Evolutionary conservation across 2,797 vertebrate genomes (phyloP).

Genomic region (Psittacula derbiana): DNA sequence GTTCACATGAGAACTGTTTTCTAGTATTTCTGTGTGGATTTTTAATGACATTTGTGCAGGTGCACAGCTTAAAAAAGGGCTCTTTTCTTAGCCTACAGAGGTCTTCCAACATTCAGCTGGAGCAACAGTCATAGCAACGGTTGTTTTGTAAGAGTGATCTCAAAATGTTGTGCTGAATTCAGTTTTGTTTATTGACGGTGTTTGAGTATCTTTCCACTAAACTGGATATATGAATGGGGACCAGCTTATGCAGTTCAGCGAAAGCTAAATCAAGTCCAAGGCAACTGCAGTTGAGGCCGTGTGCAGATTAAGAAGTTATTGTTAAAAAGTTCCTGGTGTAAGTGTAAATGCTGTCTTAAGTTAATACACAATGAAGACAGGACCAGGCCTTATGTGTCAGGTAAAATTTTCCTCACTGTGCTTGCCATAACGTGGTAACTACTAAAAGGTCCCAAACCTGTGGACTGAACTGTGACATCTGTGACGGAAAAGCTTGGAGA

Average conservation of each 20-base stretch:
- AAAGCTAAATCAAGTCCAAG: neutral
- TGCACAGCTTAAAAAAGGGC: neutral
- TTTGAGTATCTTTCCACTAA: neutral
- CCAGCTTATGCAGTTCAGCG: neutral
- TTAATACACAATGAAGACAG: neutral
- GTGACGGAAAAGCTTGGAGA: neutral
- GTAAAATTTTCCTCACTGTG: neutral
- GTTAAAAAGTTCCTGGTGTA: neutral
- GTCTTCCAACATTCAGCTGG: neutral
- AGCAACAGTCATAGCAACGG: neutral
- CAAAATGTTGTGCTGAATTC: neutral
- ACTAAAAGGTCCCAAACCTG: neutral
- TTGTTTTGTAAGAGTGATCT: neutral
- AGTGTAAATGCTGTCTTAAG: neutral
- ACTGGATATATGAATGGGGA: too few relatives aligned
- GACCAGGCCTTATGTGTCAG: neutral
- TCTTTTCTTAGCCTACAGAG: neutral
- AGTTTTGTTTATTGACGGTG: neutral
- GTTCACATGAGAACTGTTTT: neutral
- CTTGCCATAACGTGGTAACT: neutral
- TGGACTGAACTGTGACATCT: neutral
- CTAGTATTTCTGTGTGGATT: neutral
- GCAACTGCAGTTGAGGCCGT: neutral
- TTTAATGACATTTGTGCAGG: constrained; percentile 1
- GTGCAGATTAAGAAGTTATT: neutral